Percentiles rank a stretch among this genome's conserved stretches.
Conservation (phyloP, 2,888 invertebrate species). For the Cinara cedri region DNA sequence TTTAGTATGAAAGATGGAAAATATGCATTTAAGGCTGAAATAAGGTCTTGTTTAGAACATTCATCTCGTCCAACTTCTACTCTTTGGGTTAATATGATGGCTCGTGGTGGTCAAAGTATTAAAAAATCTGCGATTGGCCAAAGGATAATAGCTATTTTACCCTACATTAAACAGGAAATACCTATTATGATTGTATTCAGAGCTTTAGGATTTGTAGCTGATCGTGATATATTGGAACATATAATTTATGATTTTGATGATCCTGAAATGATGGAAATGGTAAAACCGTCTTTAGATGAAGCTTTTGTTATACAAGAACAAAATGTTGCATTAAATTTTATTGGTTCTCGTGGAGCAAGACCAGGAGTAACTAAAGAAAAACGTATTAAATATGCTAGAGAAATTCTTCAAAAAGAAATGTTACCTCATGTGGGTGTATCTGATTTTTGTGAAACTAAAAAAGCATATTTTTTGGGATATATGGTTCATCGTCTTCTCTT, state of each 20-base stretch:
- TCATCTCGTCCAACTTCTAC: slow-evolving; percentile 90
- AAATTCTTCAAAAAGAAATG: slow-evolving; percentile 99
- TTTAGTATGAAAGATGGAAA: slow-evolving; percentile 99
- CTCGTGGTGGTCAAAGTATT: slow-evolving; percentile 94
- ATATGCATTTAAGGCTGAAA: slow-evolving; percentile 98
- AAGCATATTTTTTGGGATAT: slow-evolving; percentile 97
- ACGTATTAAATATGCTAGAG: slow-evolving; percentile 97
- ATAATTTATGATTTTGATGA: slow-evolving; percentile 99
- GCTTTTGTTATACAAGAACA: slow-evolving; percentile 99
- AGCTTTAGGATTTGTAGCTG: slow-evolving; percentile 98
- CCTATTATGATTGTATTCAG: slow-evolving; percentile 99
- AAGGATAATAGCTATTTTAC: slow-evolving; percentile 94
- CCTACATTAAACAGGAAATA: slow-evolving; percentile 99
- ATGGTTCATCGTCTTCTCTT: slow-evolving; percentile 97
- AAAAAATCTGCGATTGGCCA: slow-evolving; percentile 99
- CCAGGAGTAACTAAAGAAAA: slow-evolving; percentile 99
- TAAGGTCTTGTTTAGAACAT: slow-evolving; percentile 91
- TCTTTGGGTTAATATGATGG: slow-evolving; percentile 99
- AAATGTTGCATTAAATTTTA: slow-evolving; percentile 97
- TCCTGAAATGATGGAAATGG: slow-evolving; percentile 99
- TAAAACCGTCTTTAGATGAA: slow-evolving; percentile 96
- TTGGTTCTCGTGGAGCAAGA: slow-evolving; percentile 94
- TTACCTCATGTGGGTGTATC: slow-evolving; percentile 99
- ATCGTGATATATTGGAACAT: slow-evolving; percentile 98
- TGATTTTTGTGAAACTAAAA: slow-evolving; percentile 99